Evolutionary conservation across 2,888 invertebrate species (phyloP).

Genomic region (Sphecodes monilicornis): DNA sequence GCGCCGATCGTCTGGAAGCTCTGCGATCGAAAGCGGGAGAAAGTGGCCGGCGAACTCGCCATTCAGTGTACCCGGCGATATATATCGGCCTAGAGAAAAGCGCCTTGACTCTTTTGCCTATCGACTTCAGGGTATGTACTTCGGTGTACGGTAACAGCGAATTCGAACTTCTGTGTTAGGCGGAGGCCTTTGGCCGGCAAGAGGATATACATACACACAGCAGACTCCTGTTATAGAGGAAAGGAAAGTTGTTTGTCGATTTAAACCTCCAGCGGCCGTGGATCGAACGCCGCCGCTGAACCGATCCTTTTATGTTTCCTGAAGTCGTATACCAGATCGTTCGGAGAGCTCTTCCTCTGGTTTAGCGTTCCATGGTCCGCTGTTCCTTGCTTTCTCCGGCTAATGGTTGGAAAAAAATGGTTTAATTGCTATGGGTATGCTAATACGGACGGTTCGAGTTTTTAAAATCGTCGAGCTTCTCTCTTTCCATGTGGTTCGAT

Average conservation of each 20-base stretch:
- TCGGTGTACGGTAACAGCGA: not conserved
- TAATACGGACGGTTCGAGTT: not conserved
- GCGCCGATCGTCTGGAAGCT: constrained; percentile 38
- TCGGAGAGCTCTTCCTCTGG: not conserved
- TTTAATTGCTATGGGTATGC: not conserved
- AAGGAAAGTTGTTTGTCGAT: constrained; percentile 11
- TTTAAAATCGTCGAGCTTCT: not conserved
- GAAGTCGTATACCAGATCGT: not conserved
- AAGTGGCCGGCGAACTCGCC: constrained; percentile 15
- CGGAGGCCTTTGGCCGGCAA: not conserved
- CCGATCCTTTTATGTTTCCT: constrained; percentile 5
- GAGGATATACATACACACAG: not conserved
- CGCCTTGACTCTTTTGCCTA: not conserved
- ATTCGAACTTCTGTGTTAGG: not conserved
- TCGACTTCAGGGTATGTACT: not conserved
- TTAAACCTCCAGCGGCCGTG: not conserved
- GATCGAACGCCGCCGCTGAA: not conserved
- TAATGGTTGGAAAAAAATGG: not conserved
- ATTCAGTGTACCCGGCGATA: not conserved
- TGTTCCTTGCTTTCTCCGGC: not conserved
- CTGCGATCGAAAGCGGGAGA: constrained; percentile 48
- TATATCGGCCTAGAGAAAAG: not conserved
- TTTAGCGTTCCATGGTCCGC: not conserved
- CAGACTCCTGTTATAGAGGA: not conserved
- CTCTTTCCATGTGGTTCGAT: not conserved